Percentiles rank a stretch among this genome's conserved stretches.
These are phyloP conservation scores for Papilio gigon DNA, from an alignment of 2,888 invertebrate species.

Conservation along the genomic window DNA sequence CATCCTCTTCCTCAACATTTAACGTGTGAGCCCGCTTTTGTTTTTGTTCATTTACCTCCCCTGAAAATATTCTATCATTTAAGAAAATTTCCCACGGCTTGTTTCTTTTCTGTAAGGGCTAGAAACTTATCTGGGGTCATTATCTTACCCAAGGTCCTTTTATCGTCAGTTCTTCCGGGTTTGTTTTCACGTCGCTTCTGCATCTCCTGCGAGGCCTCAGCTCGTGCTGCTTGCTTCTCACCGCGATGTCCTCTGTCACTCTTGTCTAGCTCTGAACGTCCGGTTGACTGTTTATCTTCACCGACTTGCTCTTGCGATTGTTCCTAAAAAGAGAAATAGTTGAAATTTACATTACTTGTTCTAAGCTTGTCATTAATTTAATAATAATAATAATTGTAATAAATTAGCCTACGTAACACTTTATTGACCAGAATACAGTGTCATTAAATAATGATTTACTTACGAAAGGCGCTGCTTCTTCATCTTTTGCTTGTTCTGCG, in stretches of 20 bases:
- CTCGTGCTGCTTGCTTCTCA: constrained; percentile 67
- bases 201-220: constrained; percentile 68
- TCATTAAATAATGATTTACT: too few relatives aligned
- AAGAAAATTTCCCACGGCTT: neutral
- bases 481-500: constrained; percentile 73
- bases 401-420: too few relatives aligned
- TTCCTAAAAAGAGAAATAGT: constrained; percentile 66
- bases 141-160: constrained; percentile 84
- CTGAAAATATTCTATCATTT: constrained; percentile 52
- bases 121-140: too few relatives aligned
- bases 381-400: too few relatives aligned
- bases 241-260: constrained; percentile 87
- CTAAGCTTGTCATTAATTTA: too few relatives aligned
- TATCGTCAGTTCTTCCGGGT: constrained; percentile 89
- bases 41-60: constrained; percentile 84
- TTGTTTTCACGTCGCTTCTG: constrained; percentile 83
- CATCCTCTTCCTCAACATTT: constrained; percentile 76
- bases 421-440: neutral
- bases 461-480: constrained; percentile 70
- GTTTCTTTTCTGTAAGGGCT: too few relatives aligned
- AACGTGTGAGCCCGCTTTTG: constrained; percentile 84
- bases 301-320: constrained; percentile 83
- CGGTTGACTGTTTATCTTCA: constrained; percentile 85
- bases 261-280: constrained; percentile 88
- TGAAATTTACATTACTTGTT: too few relatives aligned